Base-by-base conservation (phyloP, 1,140 invertebrate species). In the Musca vetustissima region DNA sequence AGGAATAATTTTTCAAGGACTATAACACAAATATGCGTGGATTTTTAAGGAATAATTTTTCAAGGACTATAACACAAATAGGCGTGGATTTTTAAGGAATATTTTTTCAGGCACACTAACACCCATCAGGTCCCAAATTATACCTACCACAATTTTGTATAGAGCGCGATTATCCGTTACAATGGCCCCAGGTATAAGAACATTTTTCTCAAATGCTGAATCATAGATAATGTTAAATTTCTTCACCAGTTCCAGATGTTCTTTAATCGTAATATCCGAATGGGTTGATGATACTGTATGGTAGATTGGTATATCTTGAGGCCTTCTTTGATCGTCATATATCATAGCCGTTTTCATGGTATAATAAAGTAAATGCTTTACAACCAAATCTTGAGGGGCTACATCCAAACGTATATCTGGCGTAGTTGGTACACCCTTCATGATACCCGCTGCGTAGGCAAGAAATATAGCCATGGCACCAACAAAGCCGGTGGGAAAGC, bases 391-490 rank as follows among this genome's bases (percentile, higher is more conserved):
- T 59, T 79, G 77, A 8, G 77, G 77, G 21, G 77, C 74, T 7
- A 79, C 70, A 28, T 79, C 77, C 70, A 79, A 57, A 8, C 67
- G 69, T 4, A 67, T 49, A 4, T 69, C 14, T 2, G 19, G 49
- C 1, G 57, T 53, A 8, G 76, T 47, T 21, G 76, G 79, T 9
- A 79, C 76, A n/a, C 71, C 72, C 61, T 79, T 79, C 9, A 79
- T 48, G 43, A 79, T 36, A 0, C 78, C 78, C 0, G 74, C 52
- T 6, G 76, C 78, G 4, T 74, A 73, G 24, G 78, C 43, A 0
- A 76, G 66, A 22, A 78, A 79, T 17, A 79, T 52, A 4, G 78
- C 78, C 72, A 78, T 74, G 57, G 73, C 76, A 9, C 78, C 78
- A 74, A 69, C 76, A 2, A 79, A 49, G 0, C 75, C 72, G n/a